Conservation (phyloP, 2,888 invertebrate genomes). For the Chloromyia formosa region DNA sequence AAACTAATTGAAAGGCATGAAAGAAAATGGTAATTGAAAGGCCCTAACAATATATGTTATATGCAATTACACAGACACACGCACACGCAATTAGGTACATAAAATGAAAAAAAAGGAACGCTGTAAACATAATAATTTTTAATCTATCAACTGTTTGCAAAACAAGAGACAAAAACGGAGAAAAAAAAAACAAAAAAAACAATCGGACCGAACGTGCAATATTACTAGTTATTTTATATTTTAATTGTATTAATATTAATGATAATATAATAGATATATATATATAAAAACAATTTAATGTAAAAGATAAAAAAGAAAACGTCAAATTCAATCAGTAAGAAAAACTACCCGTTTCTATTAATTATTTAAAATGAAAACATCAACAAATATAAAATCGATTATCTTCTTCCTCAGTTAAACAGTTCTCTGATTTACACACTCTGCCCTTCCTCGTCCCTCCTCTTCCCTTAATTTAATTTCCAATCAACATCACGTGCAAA, state of each 20-base stretch:
- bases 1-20: constrained; percentile 49
- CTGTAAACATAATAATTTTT: constrained; percentile 41
- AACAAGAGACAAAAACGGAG: constrained; percentile 35
- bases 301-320: constrained; percentile 21
- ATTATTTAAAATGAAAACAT: constrained; percentile 19
- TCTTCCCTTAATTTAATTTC: constrained; percentile 14
- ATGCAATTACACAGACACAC: constrained; percentile 8
- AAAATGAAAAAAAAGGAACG: too few relatives aligned
- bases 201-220: constrained; percentile 64
- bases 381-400: constrained; percentile 11
- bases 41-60: constrained; percentile 28
- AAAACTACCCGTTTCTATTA: constrained; percentile 23
- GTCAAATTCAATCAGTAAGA: neutral
- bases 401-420: too few relatives aligned
- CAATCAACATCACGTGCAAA: constrained; percentile 6
- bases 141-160: constrained; percentile 42
- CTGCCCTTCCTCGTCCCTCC: neutral
- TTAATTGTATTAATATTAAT: constrained; percentile 48
- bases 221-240: constrained; percentile 63
- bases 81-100: too few relatives aligned
- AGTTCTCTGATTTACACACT: neutral
- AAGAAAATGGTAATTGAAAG: constrained; percentile 40
- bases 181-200: constrained; percentile 50
- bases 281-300: neutral
- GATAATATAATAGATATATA: constrained; percentile 7